Conservation (phyloP, 2,113 vertebrate genomes). For the Etia nguti region DNA sequence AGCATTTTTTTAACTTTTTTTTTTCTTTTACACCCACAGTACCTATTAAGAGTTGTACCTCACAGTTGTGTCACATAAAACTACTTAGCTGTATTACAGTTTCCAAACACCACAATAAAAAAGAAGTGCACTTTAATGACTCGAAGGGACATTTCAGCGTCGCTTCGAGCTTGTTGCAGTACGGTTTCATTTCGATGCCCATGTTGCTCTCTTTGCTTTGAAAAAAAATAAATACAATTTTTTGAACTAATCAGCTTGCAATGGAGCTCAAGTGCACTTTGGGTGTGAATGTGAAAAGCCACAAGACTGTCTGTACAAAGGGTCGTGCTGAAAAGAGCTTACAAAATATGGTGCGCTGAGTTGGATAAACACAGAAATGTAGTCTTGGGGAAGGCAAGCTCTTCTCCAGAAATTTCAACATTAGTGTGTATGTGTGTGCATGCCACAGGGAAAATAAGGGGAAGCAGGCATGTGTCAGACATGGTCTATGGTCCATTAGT, state of each 20-base stretch:
- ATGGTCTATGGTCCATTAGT: not conserved
- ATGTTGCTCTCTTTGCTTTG: not conserved
- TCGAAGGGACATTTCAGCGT: not conserved
- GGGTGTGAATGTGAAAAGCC: slow-evolving; percentile 21
- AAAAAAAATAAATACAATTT: not conserved
- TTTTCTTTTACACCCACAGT: not conserved
- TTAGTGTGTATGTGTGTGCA: not conserved
- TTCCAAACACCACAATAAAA: not conserved
- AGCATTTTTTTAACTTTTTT: not conserved
- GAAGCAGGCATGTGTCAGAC: not conserved
- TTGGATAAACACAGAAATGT: not conserved
- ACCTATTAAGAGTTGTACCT: not conserved
- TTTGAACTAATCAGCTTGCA: slow-evolving; percentile 7
- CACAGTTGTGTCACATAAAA: too few relatives aligned
- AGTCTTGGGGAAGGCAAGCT: not conserved
- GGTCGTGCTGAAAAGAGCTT: slow-evolving; percentile 4
- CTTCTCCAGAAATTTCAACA: not conserved
- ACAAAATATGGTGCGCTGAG: not conserved
- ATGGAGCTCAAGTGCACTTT: slow-evolving; percentile 20
- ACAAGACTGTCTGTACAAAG: not conserved
- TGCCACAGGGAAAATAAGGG: not conserved
- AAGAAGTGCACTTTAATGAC: not conserved
- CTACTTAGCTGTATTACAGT: not conserved
- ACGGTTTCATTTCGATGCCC: not conserved
- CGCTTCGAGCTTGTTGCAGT: not conserved